phyloP scores from a whole-genome alignment of 1,140 invertebrate genomes.

The Meloidogyne exigua region DNA sequence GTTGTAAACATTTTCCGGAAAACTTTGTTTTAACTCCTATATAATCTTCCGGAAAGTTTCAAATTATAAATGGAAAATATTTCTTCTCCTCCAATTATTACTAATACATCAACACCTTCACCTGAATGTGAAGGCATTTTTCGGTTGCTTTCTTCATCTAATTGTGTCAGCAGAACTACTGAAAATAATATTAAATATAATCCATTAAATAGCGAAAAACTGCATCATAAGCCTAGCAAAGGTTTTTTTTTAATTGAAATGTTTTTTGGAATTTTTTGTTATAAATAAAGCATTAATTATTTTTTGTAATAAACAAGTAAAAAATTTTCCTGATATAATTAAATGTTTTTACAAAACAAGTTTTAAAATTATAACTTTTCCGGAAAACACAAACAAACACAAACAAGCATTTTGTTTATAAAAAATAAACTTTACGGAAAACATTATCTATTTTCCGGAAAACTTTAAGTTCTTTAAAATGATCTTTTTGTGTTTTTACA shows the following conservation, averaged over 20 bases:
- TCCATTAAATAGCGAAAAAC: background rate
- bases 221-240: slow-evolving; percentile 17
- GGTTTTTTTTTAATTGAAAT: background rate
- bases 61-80: background rate
- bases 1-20: background rate
- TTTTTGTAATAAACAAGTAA: too few relatives aligned
- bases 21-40: background rate
- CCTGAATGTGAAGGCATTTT: background rate
- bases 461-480: background rate
- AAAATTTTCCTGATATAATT: too few relatives aligned
- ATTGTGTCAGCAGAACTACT: too few relatives aligned
- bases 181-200: background rate
- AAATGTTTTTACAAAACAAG: too few relatives aligned
- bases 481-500: background rate
- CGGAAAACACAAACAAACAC: too few relatives aligned
- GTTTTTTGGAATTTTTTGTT: too few relatives aligned
- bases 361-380: too few relatives aligned
- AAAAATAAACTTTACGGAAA: too few relatives aligned
- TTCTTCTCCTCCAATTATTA: background rate
- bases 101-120: background rate
- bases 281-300: too few relatives aligned
- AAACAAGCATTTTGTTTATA: too few relatives aligned
- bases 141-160: slow-evolving; percentile 10
- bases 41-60: background rate
- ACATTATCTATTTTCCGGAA: background rate